A percentile compares a stretch with the other conserved stretches of the same genome.
Evolutionary conservation across 1,140 invertebrate genomes (phyloP).

Genomic region (Bombyx mori): ASM3026992v2 NC_085125.1:1040001-1040500

Average conservation of each 20-base stretch:
- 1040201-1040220: too few relatives aligned
- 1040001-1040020: background rate
- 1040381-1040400: too few relatives aligned
- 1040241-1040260: background rate
- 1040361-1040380: background rate
- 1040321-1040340: too few relatives aligned
- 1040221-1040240: background rate
- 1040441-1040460: constrained; percentile 5
- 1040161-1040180: background rate
- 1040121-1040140: background rate
- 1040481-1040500: constrained; percentile 2
- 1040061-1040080: background rate
- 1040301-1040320: too few relatives aligned
- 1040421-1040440: background rate
- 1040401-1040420: too few relatives aligned
- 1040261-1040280: too few relatives aligned
- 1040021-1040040: too few relatives aligned
- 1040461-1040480: constrained; percentile 6
- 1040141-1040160: too few relatives aligned
- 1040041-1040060: too few relatives aligned
- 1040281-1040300: too few relatives aligned
- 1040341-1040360: constrained; percentile 2
- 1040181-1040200: constrained; percentile 2
- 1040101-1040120: constrained; percentile 2
- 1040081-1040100: constrained; percentile 4